Conservation (phyloP, 2,888 invertebrate species). For the Lepidochitona cinerea region DNA sequence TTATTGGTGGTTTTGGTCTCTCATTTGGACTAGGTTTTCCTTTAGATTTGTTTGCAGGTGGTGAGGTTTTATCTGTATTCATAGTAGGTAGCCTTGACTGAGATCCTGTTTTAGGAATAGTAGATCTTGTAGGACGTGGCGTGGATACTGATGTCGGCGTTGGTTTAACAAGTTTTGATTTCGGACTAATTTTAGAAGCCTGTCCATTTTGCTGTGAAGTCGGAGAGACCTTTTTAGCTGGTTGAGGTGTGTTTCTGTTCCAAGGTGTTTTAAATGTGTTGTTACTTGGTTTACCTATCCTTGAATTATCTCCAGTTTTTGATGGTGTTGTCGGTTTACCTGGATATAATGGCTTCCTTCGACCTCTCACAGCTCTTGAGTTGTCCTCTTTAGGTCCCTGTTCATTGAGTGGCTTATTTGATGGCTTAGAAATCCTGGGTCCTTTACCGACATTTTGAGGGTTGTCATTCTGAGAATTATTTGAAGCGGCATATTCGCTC, state of each 20-base stretch:
- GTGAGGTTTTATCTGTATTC: not conserved
- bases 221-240: not conserved
- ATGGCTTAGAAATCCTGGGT: conserved; percentile 75
- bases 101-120: not conserved
- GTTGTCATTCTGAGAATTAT: conserved; percentile 43
- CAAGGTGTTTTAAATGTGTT: not conserved
- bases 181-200: not conserved
- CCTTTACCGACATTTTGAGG: conserved; percentile 36
- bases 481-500: conserved; percentile 48
- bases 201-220: too few species aligned
- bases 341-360: conserved; percentile 50
- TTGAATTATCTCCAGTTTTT: conserved; percentile 41
- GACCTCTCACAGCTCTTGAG: conserved; percentile 44
- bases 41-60: not conserved
- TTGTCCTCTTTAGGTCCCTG: conserved; percentile 19
- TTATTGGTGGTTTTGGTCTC: conserved; percentile 72
- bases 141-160: not conserved
- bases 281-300: not conserved
- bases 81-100: not conserved
- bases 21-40: conserved; percentile 23
- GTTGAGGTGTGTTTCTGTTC: not conserved
- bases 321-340: not conserved
- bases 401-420: conserved; percentile 24
- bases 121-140: not conserved
- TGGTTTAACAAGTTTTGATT: conserved; percentile 6